Base-by-base conservation (phyloP, 2,797 vertebrate species). In the Sebastolobus altivelis region DNA sequence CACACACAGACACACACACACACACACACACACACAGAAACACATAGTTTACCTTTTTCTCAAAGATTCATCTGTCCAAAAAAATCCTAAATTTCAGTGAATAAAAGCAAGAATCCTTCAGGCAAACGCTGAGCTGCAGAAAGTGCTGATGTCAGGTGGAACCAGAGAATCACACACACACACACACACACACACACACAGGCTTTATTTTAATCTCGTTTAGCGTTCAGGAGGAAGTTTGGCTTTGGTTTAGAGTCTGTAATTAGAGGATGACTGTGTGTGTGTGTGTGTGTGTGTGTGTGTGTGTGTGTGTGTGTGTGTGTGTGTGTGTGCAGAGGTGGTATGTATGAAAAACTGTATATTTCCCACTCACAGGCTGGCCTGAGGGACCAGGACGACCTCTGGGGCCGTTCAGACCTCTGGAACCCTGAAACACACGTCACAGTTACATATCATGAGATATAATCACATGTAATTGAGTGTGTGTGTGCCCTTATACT, bases 391-490 rank as follows among this genome's bases (percentile, higher is more conserved):
- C 97, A 22, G 97, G 87, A 14, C 96, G 94, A 86, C 97, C 97
- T 92, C 97, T 94, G 60, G 97, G 96, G 49, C 97, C 97, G 72
- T 96, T 93, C 55, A 97, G 92, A 82, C 97, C 97, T 91, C 97
- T 95, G 25, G 96, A 94, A 70, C 97, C 97, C 97, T 97, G 83
- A 6, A 90, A 89, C 20, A 82, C 20, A 89, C 5, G 78, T 60
- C 20, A 72, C 35, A 75, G 46, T 83, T 59, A 35, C 13, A 77
- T 13, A 22, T 33, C 54, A 38, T 62, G 3, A 54, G 2, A 65
- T 27, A 66, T 25, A 54, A 65, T 1, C 16, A 2, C 5, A 60
- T n/a, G 31, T 18, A 1, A 49, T 8, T 33, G 27, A 46, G 5
- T 52, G 33, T 31, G 37, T 31, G 37, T 54, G 33, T 22, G 33